phyloP scores from a whole-genome alignment of 2,113 vertebrate species.

The Empidonax alnorum region DNA sequence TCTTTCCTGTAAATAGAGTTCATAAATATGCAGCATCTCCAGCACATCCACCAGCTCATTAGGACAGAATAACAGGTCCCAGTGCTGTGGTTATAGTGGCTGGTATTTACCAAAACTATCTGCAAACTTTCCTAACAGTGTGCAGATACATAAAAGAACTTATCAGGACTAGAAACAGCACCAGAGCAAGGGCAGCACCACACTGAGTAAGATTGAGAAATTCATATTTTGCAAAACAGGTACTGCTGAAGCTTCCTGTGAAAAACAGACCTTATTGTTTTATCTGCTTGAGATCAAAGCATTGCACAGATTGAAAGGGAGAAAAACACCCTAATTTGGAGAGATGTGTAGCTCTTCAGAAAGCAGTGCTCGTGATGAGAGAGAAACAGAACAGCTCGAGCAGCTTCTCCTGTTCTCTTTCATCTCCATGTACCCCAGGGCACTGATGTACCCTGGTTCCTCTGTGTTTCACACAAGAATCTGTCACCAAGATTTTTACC shows the following conservation, averaged over 20 bases:
- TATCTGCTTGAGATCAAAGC: background rate
- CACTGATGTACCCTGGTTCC: background rate
- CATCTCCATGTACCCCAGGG: background rate
- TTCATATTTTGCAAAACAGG: background rate
- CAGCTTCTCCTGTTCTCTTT: background rate
- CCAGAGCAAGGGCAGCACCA: background rate
- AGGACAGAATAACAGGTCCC: background rate
- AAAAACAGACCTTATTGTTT: background rate
- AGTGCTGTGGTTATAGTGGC: background rate
- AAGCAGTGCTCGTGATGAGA: background rate
- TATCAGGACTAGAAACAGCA: background rate
- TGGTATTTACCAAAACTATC: background rate
- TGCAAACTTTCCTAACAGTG: background rate
- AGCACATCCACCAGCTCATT: background rate
- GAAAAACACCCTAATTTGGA: background rate
- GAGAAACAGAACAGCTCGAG: background rate
- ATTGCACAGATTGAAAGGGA: background rate
- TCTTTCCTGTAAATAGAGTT: background rate
- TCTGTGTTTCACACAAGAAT: background rate
- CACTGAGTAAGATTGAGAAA: slow-evolving; percentile 12
- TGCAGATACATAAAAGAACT: slow-evolving; percentile 22
- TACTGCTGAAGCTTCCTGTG: background rate
- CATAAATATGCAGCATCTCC: background rate
- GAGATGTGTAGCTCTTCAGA: background rate
- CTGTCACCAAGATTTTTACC: background rate